Evolutionary conservation across 2,113 vertebrate species (phyloP).

Genomic region (Coreoperca whiteheadi): DNA sequence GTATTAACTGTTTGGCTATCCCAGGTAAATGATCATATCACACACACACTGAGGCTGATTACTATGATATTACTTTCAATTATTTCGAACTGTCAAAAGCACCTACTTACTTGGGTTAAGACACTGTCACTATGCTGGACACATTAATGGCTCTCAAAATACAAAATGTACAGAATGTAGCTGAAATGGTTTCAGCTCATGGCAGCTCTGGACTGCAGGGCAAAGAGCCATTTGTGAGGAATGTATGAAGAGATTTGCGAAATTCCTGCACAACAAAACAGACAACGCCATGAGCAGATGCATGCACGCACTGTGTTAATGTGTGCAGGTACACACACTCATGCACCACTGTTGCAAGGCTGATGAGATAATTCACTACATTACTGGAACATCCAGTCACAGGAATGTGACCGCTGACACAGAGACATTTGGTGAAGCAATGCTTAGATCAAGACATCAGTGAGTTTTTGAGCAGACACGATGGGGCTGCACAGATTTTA

Average conservation of each 20-base stretch:
- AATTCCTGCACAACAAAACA: not conserved
- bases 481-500: slow-evolving; percentile 18
- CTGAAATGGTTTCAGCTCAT: not conserved
- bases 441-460: slow-evolving; percentile 16
- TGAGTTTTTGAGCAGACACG: slow-evolving; percentile 19
- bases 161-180: not conserved
- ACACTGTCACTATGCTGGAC: not conserved
- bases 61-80: not conserved
- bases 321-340: slow-evolving; percentile 5
- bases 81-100: not conserved
- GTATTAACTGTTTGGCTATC: not conserved
- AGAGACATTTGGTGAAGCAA: slow-evolving; percentile 15
- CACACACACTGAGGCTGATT: not conserved
- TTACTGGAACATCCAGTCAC: slow-evolving; percentile 50
- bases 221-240: slow-evolving; percentile 8
- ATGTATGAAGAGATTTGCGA: not conserved
- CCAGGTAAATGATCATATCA: not conserved
- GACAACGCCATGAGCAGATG: not conserved
- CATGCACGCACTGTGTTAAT: not conserved
- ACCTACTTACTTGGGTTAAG: not conserved
- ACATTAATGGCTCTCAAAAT: not conserved
- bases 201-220: not conserved
- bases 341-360: not conserved
- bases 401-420: slow-evolving; percentile 40
- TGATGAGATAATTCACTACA: slow-evolving; percentile 44